phyloP scores from a whole-genome alignment of 2,797 vertebrate genomes.

The Taenioides sp. region DNA sequence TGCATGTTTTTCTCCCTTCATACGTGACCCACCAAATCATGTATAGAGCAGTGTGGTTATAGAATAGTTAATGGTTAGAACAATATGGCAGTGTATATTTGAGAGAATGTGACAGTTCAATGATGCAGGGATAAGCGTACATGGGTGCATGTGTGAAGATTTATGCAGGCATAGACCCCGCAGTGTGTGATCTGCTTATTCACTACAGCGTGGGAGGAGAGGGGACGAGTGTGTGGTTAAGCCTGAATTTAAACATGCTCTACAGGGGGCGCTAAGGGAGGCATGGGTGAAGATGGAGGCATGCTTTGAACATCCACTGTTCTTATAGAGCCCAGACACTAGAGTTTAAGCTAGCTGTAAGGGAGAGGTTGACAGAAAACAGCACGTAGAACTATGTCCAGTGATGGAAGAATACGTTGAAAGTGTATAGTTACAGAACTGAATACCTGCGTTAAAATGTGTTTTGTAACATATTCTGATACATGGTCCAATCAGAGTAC shows the following conservation, averaged over 20 bases:
- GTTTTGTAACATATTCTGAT: too few species aligned
- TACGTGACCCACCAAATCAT: slow-evolving; percentile 31
- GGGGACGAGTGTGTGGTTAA: slow-evolving; percentile 8
- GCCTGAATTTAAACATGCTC: background rate
- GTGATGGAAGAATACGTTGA: too few species aligned
- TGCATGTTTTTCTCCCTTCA: slow-evolving; percentile 18
- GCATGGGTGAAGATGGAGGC: slow-evolving; percentile 4
- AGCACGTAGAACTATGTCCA: too few species aligned
- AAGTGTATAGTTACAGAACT: too few species aligned
- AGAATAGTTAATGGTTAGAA: slow-evolving; percentile 36
- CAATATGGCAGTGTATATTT: slow-evolving; percentile 33
- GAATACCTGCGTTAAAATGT: too few species aligned
- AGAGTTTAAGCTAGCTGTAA: background rate
- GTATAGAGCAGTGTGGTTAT: slow-evolving; percentile 18
- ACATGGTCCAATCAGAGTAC: too few species aligned
- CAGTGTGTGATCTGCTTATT: background rate
- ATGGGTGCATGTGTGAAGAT: slow-evolving; percentile 12
- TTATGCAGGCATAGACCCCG: background rate
- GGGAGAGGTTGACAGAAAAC: too few species aligned
- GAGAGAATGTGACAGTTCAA: slow-evolving; percentile 24
- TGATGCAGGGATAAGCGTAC: slow-evolving; percentile 24
- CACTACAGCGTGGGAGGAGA: background rate
- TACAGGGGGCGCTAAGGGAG: slow-evolving; percentile 9
- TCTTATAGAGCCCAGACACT: background rate
- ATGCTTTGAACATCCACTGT: slow-evolving; percentile 2